Evolutionary conservation across 2,888 invertebrate species (phyloP).

Genomic region (Unio pictorum): DNA sequence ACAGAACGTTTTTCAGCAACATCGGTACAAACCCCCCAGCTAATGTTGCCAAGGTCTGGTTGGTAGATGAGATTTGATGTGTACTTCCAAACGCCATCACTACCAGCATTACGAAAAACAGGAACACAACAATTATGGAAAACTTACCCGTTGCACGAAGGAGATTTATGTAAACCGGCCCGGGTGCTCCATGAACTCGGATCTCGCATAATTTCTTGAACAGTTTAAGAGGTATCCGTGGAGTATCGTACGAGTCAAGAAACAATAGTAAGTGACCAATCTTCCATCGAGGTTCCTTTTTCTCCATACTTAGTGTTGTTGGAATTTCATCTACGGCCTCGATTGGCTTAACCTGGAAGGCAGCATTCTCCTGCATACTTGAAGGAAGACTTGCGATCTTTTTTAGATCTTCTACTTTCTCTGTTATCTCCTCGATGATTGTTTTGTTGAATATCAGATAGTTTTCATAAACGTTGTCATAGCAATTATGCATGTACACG

Average conservation of each 20-base stretch:
- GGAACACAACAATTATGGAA: constrained; percentile 63
- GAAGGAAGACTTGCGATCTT: constrained; percentile 60
- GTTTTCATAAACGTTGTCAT: constrained; percentile 68
- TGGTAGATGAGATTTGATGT: constrained; percentile 64
- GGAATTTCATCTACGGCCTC: constrained; percentile 58
- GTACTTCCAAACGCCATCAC: constrained; percentile 67
- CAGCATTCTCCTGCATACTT: constrained; percentile 63
- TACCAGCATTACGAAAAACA: constrained; percentile 66
- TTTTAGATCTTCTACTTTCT: constrained; percentile 62
- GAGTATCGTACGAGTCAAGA: constrained; percentile 65
- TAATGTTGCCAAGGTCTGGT: constrained; percentile 65
- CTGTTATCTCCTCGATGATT: constrained; percentile 64
- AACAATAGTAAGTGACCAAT: constrained; percentile 67
- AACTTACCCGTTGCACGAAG: constrained; percentile 64
- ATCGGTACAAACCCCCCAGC: constrained; percentile 67
- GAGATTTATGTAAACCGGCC: constrained; percentile 65
- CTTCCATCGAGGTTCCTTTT: constrained; percentile 60
- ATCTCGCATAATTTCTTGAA: constrained; percentile 65
- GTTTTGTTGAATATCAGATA: constrained; percentile 67
- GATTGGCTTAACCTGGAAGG: constrained; percentile 59
- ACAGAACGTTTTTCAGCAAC: constrained; percentile 65
- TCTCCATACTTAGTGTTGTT: constrained; percentile 51
- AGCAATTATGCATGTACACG: constrained; percentile 69
- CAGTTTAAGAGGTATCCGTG: constrained; percentile 63
- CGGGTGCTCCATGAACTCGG: constrained; percentile 65